phyloP scores from a whole-genome alignment of 2,888 invertebrate genomes.

The Amblyjoppa proteus region DNA sequence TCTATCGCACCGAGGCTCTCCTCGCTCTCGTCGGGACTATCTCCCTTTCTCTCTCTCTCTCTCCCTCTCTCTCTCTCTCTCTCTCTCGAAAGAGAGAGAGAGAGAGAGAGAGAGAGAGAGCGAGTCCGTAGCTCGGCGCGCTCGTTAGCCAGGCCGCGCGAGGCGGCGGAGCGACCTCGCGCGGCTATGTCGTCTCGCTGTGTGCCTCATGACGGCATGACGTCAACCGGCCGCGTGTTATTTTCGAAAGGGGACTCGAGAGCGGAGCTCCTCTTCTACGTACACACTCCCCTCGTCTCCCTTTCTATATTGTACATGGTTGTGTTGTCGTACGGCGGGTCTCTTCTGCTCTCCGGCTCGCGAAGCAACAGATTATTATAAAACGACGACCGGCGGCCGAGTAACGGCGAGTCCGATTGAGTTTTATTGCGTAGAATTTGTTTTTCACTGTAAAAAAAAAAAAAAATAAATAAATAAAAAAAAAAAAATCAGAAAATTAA shows the following conservation, averaged over 20 bases:
- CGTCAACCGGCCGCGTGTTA: slow-evolving; percentile 84
- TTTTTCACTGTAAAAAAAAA: neutral
- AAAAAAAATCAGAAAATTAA: too few relatives aligned
- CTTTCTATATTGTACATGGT: neutral
- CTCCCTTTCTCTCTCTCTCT: neutral
- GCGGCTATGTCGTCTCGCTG: slow-evolving; percentile 84
- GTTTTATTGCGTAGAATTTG: neutral
- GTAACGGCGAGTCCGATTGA: slow-evolving; percentile 12
- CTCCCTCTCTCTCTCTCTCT: too few relatives aligned
- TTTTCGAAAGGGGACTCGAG: slow-evolving; percentile 84
- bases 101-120: slow-evolving; percentile 2
- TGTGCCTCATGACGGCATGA: slow-evolving; percentile 79
- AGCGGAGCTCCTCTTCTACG: slow-evolving; percentile 63
- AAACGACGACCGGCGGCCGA: slow-evolving; percentile 22
- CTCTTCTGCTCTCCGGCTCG: slow-evolving; percentile 45
- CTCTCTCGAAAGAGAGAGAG: too few relatives aligned
- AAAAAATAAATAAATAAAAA: slow-evolving; percentile 9
- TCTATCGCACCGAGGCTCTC: neutral
- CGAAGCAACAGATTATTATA: slow-evolving; percentile 53
- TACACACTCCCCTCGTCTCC: slow-evolving; percentile 36
- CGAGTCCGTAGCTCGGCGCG: slow-evolving; percentile 90
- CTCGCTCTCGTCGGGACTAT: slow-evolving; percentile 1
- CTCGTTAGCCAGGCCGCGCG: slow-evolving; percentile 85
- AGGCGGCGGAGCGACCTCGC: slow-evolving; percentile 86
- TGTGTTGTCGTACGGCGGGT: slow-evolving; percentile 1